Percentiles rank a stretch among this genome's conserved stretches.
Conservation (phyloP, 1,140 invertebrate species). For the Yoshiicerus persimilis region DNA sequence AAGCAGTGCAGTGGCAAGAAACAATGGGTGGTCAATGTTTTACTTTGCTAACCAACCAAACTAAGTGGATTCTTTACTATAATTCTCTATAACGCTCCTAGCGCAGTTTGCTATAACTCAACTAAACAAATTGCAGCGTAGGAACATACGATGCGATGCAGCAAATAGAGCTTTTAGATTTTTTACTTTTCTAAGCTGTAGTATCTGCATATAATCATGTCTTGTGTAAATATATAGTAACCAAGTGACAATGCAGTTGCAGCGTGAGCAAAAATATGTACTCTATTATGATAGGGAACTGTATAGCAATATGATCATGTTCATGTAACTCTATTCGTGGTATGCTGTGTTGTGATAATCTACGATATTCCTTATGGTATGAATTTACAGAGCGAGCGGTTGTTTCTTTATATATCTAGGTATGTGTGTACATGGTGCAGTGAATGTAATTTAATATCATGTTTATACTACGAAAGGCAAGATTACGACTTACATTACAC, state of each 20-base stretch:
- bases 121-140: neutral
- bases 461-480: neutral
- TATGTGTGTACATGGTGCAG: neutral
- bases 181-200: neutral
- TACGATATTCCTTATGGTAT: neutral
- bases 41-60: slow-evolving; percentile 12
- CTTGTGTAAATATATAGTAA: neutral
- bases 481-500: neutral
- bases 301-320: neutral
- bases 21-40: slow-evolving; percentile 17
- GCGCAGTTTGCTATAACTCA: neutral
- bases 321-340: neutral
- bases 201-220: no score
- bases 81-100: neutral
- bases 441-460: neutral
- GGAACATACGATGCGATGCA: neutral
- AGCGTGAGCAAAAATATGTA: neutral
- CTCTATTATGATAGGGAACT: neutral
- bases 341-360: neutral
- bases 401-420: neutral
- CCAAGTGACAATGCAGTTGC: neutral
- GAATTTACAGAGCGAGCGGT: neutral
- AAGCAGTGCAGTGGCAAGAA: neutral
- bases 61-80: neutral
- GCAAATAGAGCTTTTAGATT: neutral